Percentiles rank a stretch among this genome's conserved stretches.
Evolutionary conservation across 2,797 vertebrate genomes (phyloP).

Genomic region (Mycteria americana): DNA sequence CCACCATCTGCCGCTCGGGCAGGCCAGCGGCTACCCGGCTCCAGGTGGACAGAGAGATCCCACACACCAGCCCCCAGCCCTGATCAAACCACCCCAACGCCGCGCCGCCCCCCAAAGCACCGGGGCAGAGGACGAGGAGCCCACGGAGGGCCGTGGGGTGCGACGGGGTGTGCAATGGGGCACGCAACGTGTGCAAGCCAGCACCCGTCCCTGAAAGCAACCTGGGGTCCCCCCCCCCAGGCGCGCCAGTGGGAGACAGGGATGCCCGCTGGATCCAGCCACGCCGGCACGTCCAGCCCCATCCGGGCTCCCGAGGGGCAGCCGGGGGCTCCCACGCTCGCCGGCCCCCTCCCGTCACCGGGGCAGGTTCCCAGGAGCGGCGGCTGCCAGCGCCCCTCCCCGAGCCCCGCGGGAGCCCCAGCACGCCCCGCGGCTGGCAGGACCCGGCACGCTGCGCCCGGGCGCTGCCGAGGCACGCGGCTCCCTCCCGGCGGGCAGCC

Average conservation of each 20-base stretch:
- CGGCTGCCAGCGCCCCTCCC: neutral
- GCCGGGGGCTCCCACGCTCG: neutral
- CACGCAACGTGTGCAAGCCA: rapidly evolving
- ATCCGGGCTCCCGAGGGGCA: neutral
- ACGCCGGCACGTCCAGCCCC: neutral
- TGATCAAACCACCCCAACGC: neutral
- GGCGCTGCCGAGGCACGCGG: conserved; percentile 46
- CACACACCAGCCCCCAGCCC: neutral
- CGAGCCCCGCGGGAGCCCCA: neutral
- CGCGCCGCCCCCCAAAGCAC: neutral
- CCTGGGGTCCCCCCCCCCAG: too few species aligned
- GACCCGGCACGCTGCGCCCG: neutral
- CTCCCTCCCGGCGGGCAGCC: neutral
- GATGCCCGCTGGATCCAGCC: neutral
- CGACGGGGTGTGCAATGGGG: rapidly evolving
- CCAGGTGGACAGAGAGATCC: neutral
- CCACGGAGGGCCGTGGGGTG: rapidly evolving
- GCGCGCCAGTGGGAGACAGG: neutral
- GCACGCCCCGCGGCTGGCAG: neutral
- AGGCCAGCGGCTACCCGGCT: neutral
- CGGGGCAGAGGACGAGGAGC: neutral
- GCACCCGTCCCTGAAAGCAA: neutral
- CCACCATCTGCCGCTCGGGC: conserved; percentile 53
- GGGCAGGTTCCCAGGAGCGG: neutral
- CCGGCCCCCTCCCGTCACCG: rapidly evolving